Percentiles rank a stretch among this genome's conserved stretches.
Evolutionary conservation across 2,888 invertebrate genomes (phyloP).

Genomic region (Trichopria drosophilae): DNA sequence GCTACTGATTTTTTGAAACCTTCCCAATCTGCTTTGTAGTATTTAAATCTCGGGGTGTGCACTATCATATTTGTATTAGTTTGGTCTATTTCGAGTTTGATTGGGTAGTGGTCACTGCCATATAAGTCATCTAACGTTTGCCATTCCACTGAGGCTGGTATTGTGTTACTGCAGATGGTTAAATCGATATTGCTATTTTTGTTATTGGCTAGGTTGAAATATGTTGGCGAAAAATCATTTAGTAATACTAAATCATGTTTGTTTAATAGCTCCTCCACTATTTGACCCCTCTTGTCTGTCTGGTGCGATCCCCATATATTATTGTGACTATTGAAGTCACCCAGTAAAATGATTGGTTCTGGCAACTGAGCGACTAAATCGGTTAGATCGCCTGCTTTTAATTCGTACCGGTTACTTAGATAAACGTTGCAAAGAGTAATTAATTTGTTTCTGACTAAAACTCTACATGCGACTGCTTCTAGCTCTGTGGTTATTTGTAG

Average conservation of each 20-base stretch:
- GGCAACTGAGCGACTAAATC: constrained; percentile 32
- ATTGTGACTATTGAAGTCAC: constrained; percentile 37
- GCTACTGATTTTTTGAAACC: constrained; percentile 14
- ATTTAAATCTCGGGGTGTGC: constrained; percentile 36
- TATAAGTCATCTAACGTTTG: constrained; percentile 5
- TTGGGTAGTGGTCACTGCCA: no score
- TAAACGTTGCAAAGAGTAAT: constrained; percentile 30
- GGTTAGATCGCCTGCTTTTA: constrained; percentile 6
- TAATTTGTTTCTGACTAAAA: constrained; percentile 7
- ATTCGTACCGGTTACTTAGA: constrained; percentile 18
- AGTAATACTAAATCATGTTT: constrained; percentile 19
- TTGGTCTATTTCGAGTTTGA: no score
- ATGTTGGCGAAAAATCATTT: constrained; percentile 26
- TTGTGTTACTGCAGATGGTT: constrained; percentile 13
- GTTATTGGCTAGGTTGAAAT: constrained; percentile 30
- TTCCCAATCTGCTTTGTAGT: constrained; percentile 31
- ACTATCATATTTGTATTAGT: no score
- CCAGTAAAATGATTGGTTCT: constrained; percentile 26
- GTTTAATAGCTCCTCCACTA: constrained; percentile 31
- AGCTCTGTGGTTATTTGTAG: constrained; percentile 16
- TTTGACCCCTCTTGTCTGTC: constrained; percentile 33
- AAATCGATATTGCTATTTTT: constrained; percentile 33
- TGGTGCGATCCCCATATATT: constrained; percentile 29
- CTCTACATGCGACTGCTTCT: constrained; percentile 24
- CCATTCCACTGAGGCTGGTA: constrained; percentile 26